These are phyloP conservation scores for Lithobates pipiens DNA, from an alignment of 2,797 vertebrate genomes.

Conservation along the genomic window DNA sequence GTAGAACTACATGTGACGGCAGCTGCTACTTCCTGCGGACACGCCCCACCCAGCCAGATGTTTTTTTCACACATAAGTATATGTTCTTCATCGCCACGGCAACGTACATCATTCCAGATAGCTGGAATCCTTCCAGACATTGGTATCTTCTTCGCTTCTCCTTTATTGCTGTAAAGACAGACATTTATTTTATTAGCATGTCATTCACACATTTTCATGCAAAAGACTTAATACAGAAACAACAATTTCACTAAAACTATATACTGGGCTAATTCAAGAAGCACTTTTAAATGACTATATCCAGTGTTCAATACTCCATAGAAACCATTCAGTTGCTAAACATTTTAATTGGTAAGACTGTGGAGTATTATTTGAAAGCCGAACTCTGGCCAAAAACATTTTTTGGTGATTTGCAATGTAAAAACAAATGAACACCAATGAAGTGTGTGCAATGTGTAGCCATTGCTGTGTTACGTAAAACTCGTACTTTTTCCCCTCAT, in stretches of 20 bases:
- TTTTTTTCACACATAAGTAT: conserved; percentile 84
- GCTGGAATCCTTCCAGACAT: conserved; percentile 79
- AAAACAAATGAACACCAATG: too few relatives aligned
- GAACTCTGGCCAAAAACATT: too few relatives aligned
- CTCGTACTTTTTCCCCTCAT: too few relatives aligned
- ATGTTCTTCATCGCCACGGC: conserved; percentile 86
- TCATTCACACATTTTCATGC: background rate
- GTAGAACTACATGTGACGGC: conserved; percentile 82
- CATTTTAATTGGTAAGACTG: too few relatives aligned
- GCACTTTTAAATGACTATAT: too few relatives aligned
- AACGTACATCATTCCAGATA: conserved; percentile 85
- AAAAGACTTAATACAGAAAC: background rate
- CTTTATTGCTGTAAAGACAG: conserved; percentile 76
- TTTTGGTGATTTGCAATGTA: too few relatives aligned
- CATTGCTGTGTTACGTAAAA: too few relatives aligned
- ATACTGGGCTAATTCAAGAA: background rate
- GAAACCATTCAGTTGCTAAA: too few relatives aligned
- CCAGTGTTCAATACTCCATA: too few relatives aligned
- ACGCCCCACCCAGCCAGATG: conserved; percentile 81
- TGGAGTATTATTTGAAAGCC: too few relatives aligned
- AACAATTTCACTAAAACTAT: background rate
- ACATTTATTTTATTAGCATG: background rate
- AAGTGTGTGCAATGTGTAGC: too few relatives aligned
- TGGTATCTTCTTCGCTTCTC: conserved; percentile 76
- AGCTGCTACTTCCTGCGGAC: conserved; percentile 79